Percentiles rank a stretch among this genome's conserved stretches.
phyloP scores from a whole-genome alignment of 2,113 vertebrate species.

The Bettongia penicillata region DNA sequence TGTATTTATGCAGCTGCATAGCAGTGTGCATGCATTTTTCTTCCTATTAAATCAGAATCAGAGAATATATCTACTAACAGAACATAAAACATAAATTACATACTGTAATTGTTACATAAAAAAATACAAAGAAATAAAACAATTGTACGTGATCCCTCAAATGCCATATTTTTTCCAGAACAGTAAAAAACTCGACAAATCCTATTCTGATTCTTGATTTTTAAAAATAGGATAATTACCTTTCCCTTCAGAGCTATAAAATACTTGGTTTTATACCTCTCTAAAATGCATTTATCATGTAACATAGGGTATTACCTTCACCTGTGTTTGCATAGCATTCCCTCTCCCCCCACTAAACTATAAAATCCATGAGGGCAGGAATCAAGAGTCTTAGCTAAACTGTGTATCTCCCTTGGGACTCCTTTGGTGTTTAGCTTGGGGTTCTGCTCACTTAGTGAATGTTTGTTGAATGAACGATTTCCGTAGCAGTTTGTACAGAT shows the following conservation, averaged over 20 bases:
- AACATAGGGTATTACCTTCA: neutral
- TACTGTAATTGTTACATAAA: neutral
- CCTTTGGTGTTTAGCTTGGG: neutral
- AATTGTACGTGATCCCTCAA: neutral
- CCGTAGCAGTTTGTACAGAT: neutral
- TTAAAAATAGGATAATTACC: neutral
- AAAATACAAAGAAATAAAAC: neutral
- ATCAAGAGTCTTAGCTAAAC: neutral
- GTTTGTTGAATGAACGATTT: neutral
- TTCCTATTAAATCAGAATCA: neutral
- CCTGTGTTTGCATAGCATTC: neutral
- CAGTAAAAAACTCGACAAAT: neutral
- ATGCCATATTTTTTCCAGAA: neutral
- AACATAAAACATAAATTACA: constrained; percentile 17
- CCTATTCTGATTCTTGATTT: neutral
- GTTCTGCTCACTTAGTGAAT: neutral
- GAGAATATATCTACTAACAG: neutral
- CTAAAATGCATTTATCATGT: neutral
- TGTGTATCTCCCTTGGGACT: neutral
- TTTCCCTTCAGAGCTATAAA: neutral
- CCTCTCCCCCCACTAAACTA: neutral
- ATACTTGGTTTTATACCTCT: neutral
- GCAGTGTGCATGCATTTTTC: neutral
- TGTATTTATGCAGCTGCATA: neutral
- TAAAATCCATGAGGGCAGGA: neutral